phyloP scores from a whole-genome alignment of 2,888 invertebrate genomes.

The Xestoiulus laeticollis region DNA sequence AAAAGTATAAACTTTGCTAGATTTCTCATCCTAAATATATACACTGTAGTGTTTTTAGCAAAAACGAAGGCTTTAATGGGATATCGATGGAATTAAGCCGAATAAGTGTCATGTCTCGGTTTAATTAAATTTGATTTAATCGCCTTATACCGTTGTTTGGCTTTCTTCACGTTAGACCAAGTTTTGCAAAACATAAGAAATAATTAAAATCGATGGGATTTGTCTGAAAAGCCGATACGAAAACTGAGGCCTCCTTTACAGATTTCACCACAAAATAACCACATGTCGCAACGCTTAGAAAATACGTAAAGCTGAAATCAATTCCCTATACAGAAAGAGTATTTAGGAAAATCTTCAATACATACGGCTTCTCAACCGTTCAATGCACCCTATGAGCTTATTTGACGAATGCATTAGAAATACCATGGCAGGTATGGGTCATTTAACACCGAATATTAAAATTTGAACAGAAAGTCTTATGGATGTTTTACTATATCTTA shows the following conservation, averaged over 20 bases:
- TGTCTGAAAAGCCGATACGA: background rate
- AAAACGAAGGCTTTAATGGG: background rate
- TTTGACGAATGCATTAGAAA: too few species aligned
- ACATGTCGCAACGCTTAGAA: background rate
- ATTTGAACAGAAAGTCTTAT: background rate
- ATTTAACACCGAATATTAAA: background rate
- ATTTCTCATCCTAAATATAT: background rate
- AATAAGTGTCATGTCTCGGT: background rate
- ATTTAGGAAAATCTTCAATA: background rate
- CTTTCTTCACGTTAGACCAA: background rate
- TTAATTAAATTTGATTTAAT: slow-evolving; percentile 33
- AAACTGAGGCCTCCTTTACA: background rate
- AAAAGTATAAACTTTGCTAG: background rate
- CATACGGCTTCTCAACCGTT: too few species aligned
- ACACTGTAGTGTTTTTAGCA: background rate
- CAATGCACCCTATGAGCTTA: too few species aligned
- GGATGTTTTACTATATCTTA: too few species aligned
- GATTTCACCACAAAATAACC: background rate
- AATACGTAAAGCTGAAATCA: background rate
- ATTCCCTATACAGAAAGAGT: background rate
- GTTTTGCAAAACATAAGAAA: background rate
- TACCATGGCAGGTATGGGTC: background rate
- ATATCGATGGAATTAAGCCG: background rate
- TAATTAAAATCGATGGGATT: slow-evolving; percentile 37
- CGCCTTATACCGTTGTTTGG: slow-evolving; percentile 22